Evolutionary conservation across 2,888 invertebrate species (phyloP), one percentile per base, ranked within the genome.

Genomic region (Podotricha telesiphe): DNA sequence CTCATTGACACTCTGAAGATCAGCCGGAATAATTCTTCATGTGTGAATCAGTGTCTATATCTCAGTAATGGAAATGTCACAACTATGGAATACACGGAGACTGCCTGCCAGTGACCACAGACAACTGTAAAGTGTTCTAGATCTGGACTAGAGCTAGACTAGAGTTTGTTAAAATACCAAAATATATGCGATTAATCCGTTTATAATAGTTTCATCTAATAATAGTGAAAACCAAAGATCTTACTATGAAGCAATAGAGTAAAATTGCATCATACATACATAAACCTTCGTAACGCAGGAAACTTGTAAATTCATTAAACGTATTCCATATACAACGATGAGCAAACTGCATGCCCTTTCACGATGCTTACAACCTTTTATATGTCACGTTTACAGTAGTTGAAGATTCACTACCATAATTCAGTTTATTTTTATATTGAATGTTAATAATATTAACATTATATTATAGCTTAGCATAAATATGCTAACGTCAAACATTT

Each of bases 1-100:
- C 28, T 34, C 17, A 53, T 11, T 11, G 17, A 37, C 17, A 62
- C 4, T 15, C 10, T 62, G 50, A 37, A 62, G 47, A 62, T 17
- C 48, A 50, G 34, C 15, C 45, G 28, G 47, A 22, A 47, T 47
- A 47, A 65, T 50, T 34, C n/a, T 28, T 68, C 61, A 56, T 56
- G 50, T 61, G 28, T 69, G 76, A 75, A 75, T 72, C 79, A 76
- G 77, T 80, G 80, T 80, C 78, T 82, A 77, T 77, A 70, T 68
- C 75, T 72, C 74, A 75, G 80, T 73, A 73, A 76, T 78, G 79
- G 77, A 77, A 79, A n/a, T n/a, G n/a, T n/a, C n/a, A n/a, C n/a
- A n/a, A n/a, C n/a, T n/a, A n/a, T n/a, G n/a, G n/a, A n/a, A n/a
- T n/a, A n/a, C n/a, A n/a, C n/a, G n/a, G n/a, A n/a, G n/a, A n/a